These are phyloP conservation scores for Sparidentex hasta DNA, from an alignment of 2,797 vertebrate species.

Conservation along the genomic window DNA sequence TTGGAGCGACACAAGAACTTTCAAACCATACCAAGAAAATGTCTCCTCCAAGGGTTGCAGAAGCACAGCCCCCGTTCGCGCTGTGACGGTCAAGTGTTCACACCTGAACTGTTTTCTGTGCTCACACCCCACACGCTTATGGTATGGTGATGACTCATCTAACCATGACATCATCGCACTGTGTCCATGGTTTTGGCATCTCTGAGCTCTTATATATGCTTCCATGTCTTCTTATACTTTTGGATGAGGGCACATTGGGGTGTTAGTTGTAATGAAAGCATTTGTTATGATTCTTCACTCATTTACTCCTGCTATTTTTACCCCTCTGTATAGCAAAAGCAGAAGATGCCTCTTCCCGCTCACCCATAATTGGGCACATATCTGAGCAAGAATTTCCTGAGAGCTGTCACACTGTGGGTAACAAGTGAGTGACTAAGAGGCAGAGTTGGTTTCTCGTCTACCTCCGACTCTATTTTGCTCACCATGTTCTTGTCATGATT, in stretches of 20 bases:
- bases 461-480: background rate
- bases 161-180: background rate
- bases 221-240: background rate
- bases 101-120: background rate
- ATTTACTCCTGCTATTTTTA: background rate
- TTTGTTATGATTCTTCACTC: slow-evolving; percentile 5
- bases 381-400: background rate
- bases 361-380: background rate
- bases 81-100: background rate
- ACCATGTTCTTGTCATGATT: background rate
- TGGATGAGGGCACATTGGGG: background rate
- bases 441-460: background rate
- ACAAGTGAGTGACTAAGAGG: background rate
- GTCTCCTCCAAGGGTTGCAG: background rate
- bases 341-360: background rate
- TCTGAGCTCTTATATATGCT: background rate
- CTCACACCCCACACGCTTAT: background rate
- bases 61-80: background rate
- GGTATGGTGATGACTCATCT: slow-evolving; percentile 47
- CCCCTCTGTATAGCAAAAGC: background rate
- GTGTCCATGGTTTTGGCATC: slow-evolving; percentile 9
- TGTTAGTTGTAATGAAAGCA: background rate
- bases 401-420: background rate
- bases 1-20: background rate
- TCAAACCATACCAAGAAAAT: background rate